Conservation (phyloP, 2,888 invertebrate genomes). For the Lasioglossum morio region DNA sequence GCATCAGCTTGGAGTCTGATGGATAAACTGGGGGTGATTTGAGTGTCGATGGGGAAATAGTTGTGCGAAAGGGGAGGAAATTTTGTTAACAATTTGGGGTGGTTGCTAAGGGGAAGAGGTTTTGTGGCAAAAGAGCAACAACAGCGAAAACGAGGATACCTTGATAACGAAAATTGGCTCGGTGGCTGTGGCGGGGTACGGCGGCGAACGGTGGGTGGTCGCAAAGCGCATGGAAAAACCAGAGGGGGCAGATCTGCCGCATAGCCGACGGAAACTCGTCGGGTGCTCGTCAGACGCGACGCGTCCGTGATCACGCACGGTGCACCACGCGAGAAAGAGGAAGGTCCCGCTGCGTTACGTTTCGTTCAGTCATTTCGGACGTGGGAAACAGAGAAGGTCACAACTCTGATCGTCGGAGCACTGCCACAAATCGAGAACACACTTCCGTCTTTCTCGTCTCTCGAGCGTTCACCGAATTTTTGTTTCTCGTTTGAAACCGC, state of each 20-base stretch:
- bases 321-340: constrained; percentile 60
- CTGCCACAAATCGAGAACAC: constrained; percentile 36
- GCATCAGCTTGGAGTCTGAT: neutral
- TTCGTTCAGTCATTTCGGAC: constrained; percentile 62
- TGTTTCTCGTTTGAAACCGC: neutral
- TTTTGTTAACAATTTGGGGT: neutral
- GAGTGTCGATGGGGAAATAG: neutral
- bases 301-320: constrained; percentile 74
- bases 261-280: constrained; percentile 71
- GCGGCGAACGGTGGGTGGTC: constrained; percentile 36
- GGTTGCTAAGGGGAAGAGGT: neutral
- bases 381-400: constrained; percentile 31
- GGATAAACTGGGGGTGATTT: neutral
- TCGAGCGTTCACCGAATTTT: neutral
- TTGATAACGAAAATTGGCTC: constrained; percentile 30
- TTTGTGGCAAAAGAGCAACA: neutral
- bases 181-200: constrained; percentile 35
- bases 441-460: neutral
- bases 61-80: neutral
- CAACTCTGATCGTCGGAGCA: constrained; percentile 29
- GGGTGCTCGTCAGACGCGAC: constrained; percentile 70
- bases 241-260: constrained; percentile 70
- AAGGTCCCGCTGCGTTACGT: constrained; percentile 43
- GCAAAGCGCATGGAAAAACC: constrained; percentile 65
- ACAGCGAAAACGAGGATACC: constrained; percentile 8